Percentiles rank a stretch among this genome's conserved stretches.
Evolutionary conservation across 2,888 invertebrate species (phyloP).

Genomic region (Argyresthia albistria): DNA sequence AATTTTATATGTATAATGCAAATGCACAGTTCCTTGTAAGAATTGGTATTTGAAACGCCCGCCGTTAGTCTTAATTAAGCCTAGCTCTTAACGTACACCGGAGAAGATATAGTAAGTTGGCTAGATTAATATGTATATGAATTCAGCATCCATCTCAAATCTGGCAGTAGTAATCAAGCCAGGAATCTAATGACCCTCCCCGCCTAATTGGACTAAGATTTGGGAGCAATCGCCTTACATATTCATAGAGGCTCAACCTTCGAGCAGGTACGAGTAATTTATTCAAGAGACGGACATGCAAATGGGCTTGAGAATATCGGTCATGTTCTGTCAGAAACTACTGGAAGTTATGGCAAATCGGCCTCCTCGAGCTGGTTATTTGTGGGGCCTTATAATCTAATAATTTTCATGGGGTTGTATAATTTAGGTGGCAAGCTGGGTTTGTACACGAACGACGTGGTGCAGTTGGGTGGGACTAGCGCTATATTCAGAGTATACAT

Average conservation of each 20-base stretch:
- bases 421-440: neutral
- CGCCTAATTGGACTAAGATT: conserved; percentile 67
- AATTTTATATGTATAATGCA: too few species aligned
- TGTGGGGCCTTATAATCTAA: neutral
- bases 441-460: neutral
- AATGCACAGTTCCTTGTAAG: too few species aligned
- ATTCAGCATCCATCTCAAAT: neutral
- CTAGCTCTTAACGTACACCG: too few species aligned
- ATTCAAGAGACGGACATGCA: conserved; percentile 66
- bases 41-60: too few species aligned
- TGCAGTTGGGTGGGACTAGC: too few species aligned
- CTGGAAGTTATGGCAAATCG: conserved; percentile 64
- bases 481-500: too few species aligned
- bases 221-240: conserved; percentile 69
- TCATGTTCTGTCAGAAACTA: conserved; percentile 69
- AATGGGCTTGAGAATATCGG: conserved; percentile 64
- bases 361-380: neutral
- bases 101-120: too few species aligned
- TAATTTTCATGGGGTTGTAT: neutral
- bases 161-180: conserved; percentile 49
- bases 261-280: conserved; percentile 60
- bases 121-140: too few species aligned
- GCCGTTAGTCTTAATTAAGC: too few species aligned
- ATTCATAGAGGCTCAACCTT: conserved; percentile 59
- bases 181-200: conserved; percentile 54